A percentile compares a stretch with the other conserved stretches of the same genome.
These are phyloP conservation scores for Lipophrys pholis DNA, from an alignment of 2,113 vertebrate species.

Conservation along the genomic window DNA sequence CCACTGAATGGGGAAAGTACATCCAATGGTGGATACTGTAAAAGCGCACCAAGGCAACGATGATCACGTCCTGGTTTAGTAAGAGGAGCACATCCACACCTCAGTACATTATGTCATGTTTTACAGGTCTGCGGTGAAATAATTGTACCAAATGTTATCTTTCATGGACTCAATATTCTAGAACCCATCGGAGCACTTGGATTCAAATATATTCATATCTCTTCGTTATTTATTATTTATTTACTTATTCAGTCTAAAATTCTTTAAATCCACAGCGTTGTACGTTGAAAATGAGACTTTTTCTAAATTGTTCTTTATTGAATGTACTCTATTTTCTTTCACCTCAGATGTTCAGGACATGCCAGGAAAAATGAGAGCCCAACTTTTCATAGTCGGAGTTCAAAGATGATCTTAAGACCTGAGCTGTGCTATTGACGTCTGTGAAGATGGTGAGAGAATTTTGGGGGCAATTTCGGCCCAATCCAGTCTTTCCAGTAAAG, in stretches of 20 bases:
- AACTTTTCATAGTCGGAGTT: constrained; percentile 5
- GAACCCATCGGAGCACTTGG: too few species aligned
- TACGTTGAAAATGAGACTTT: too few species aligned
- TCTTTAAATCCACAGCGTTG: too few species aligned
- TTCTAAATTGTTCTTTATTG: background rate
- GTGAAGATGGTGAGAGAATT: constrained; percentile 28
- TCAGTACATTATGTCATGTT: too few species aligned
- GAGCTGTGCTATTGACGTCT: background rate
- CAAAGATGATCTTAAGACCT: constrained; percentile 2
- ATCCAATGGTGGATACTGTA: constrained; percentile 41
- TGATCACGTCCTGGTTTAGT: background rate
- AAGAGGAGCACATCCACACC: background rate
- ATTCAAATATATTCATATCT: too few species aligned
- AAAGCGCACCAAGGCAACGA: background rate
- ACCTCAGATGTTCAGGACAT: background rate
- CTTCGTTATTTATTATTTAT: too few species aligned
- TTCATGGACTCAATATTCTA: too few species aligned
- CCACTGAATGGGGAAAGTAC: constrained; percentile 32
- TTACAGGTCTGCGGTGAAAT: too few species aligned
- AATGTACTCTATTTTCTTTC: background rate
- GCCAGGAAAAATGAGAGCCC: background rate
- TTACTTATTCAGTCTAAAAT: too few species aligned
- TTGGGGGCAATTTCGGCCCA: constrained; percentile 20
- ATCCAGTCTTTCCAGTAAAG: constrained; percentile 2
- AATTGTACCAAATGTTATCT: too few species aligned